These are phyloP conservation scores for Oostethus manadensis DNA, from an alignment of 2,113 vertebrate species.

Conservation along the genomic window DNA sequence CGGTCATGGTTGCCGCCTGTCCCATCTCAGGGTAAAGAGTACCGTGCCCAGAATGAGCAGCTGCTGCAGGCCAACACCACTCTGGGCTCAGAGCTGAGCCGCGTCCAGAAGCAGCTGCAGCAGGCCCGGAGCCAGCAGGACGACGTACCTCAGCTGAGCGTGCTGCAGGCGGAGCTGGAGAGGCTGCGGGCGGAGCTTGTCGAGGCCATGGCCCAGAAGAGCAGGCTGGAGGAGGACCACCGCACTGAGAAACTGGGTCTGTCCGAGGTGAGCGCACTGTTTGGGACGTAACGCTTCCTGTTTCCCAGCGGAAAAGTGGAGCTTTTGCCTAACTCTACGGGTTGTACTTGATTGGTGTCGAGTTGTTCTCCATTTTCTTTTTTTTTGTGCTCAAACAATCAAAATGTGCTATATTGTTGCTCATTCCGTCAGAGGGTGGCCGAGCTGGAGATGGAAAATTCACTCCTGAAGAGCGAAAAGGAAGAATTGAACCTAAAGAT, in stretches of 20 bases:
- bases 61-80: constrained; percentile 46
- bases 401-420: background rate
- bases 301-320: too few species aligned
- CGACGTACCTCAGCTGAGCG: constrained; percentile 54
- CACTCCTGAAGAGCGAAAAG: constrained; percentile 84
- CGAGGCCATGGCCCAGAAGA: constrained; percentile 67
- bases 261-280: constrained; percentile 70
- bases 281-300: background rate
- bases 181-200: constrained; percentile 73
- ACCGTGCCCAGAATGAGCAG: constrained; percentile 76
- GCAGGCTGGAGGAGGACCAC: constrained; percentile 76
- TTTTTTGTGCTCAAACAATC: too few species aligned
- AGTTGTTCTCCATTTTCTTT: too few species aligned
- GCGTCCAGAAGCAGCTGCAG: constrained; percentile 82
- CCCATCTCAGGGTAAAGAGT: constrained; percentile 78
- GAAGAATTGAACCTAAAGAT: constrained; percentile 84
- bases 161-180: constrained; percentile 79
- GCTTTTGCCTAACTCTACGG: too few species aligned
- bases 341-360: too few species aligned
- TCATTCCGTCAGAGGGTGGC: constrained; percentile 72
- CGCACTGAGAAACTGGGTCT: constrained; percentile 74
- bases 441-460: constrained; percentile 85
- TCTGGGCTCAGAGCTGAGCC: constrained; percentile 73
- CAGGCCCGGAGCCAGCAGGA: constrained; percentile 54
- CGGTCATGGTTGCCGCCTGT: background rate